These are phyloP conservation scores for Pao palembangensis DNA, from an alignment of 2,113 vertebrate species.

Conservation along the genomic window DNA sequence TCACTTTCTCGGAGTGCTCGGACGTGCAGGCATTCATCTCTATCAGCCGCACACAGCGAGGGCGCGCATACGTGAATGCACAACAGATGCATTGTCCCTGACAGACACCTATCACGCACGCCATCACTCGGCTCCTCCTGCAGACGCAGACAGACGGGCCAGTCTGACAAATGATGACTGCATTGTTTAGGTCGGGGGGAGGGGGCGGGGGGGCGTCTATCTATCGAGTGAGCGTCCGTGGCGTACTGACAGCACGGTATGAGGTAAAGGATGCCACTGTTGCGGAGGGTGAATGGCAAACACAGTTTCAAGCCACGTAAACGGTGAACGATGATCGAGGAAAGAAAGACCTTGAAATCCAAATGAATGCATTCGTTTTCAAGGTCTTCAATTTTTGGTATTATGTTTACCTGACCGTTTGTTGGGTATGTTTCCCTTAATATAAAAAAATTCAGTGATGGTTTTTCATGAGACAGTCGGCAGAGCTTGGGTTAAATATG, in stretches of 20 bases:
- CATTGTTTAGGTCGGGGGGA: slow-evolving; percentile 38
- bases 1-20: slow-evolving; percentile 52
- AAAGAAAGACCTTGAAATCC: slow-evolving; percentile 2
- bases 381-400: slow-evolving; percentile 12
- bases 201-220: slow-evolving; percentile 1
- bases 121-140: slow-evolving; percentile 37
- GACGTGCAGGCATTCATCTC: slow-evolving; percentile 58
- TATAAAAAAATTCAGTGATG: slow-evolving; percentile 5
- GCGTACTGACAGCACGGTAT: slow-evolving; percentile 20
- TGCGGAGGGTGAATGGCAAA: background rate
- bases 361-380: too few relatives aligned
- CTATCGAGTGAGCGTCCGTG: slow-evolving; percentile 39
- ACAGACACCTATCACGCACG: slow-evolving; percentile 51
- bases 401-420: slow-evolving; percentile 26
- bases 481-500: slow-evolving; percentile 31
- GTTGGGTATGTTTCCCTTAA: slow-evolving; percentile 9
- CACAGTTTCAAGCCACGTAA: slow-evolving; percentile 31
- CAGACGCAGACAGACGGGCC: slow-evolving; percentile 32
- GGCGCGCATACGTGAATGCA: background rate
- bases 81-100: slow-evolving; percentile 17
- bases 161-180: slow-evolving; percentile 63
- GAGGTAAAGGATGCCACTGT: slow-evolving; percentile 22
- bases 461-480: slow-evolving; percentile 17
- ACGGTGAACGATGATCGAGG: slow-evolving; percentile 26
- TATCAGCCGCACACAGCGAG: slow-evolving; percentile 33